These are phyloP conservation scores for Anabacerthia variegaticeps DNA, from an alignment of 2,797 vertebrate species.

Conservation along the genomic window DNA sequence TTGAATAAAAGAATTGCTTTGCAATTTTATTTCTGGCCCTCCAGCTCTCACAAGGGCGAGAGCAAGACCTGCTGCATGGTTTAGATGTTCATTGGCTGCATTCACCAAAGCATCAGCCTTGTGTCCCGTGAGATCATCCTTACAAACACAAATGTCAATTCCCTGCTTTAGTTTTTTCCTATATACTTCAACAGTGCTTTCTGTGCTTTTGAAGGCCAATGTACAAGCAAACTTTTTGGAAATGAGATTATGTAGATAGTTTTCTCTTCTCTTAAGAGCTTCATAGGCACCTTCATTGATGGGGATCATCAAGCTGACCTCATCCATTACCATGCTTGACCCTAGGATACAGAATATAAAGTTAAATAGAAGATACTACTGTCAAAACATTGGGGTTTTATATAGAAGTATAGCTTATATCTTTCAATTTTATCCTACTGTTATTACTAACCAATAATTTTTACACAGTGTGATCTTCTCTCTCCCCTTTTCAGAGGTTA, in stretches of 20 bases:
- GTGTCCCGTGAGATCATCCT: conserved; percentile 84
- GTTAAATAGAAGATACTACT: background rate
- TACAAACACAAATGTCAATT: conserved; percentile 82
- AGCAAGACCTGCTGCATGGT: conserved; percentile 83
- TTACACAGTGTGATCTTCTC: background rate
- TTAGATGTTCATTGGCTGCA: conserved; percentile 80
- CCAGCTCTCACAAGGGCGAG: conserved; percentile 76
- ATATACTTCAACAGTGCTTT: conserved; percentile 52
- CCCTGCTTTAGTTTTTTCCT: conserved; percentile 14
- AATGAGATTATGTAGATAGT: conserved; percentile 68
- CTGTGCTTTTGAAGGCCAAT: background rate
- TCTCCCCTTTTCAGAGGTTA: background rate
- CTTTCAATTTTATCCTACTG: background rate
- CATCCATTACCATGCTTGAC: background rate
- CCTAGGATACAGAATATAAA: conserved; percentile 37
- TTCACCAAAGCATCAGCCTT: conserved; percentile 85
- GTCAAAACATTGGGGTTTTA: background rate
- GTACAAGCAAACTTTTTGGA: conserved; percentile 79
- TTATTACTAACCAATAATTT: background rate
- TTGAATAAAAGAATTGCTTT: conserved; percentile 25
- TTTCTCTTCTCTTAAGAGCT: conserved; percentile 60
- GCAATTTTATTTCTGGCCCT: conserved; percentile 76
- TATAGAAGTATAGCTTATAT: background rate
- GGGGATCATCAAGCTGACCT: conserved; percentile 21
- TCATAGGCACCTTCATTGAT: conserved; percentile 40